Percentiles rank a stretch among this genome's conserved stretches.
phyloP scores from a whole-genome alignment of 2,888 invertebrate genomes.

The Cephus spinipes region DNA sequence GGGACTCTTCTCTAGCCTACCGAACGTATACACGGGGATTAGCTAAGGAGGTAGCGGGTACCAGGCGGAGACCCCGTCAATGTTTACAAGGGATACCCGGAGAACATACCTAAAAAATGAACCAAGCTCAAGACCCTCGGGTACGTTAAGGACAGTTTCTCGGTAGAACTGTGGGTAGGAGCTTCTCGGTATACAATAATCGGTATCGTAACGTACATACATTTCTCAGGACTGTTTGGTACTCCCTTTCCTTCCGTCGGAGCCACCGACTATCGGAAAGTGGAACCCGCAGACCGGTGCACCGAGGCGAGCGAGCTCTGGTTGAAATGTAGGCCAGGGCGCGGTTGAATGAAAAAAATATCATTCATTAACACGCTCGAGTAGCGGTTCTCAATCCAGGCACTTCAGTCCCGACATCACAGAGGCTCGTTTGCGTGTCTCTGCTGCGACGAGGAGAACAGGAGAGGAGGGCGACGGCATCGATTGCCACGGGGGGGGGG shows the following conservation, averaged over 20 bases:
- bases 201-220: background rate
- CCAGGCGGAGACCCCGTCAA: too few species aligned
- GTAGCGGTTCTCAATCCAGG: constrained; percentile 51
- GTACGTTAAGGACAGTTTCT: background rate
- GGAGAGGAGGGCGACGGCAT: background rate
- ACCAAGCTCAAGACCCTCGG: background rate
- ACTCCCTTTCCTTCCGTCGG: background rate
- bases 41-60: too few species aligned
- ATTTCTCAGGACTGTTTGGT: background rate
- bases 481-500: background rate
- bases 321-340: constrained; percentile 61
- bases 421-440: constrained; percentile 4
- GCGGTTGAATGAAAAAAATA: constrained; percentile 64
- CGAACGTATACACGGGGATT: too few species aligned
- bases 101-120: background rate
- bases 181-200: background rate
- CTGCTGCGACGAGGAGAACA: background rate
- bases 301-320: constrained; percentile 31
- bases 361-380: constrained; percentile 61
- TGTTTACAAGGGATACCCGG: background rate
- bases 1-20: background rate
- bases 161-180: background rate
- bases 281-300: constrained; percentile 32
- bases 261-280: constrained; percentile 34
- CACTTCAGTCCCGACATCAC: constrained; percentile 2